phyloP scores from a whole-genome alignment of 2,113 vertebrate genomes.

The Eulemur rufifrons region DNA sequence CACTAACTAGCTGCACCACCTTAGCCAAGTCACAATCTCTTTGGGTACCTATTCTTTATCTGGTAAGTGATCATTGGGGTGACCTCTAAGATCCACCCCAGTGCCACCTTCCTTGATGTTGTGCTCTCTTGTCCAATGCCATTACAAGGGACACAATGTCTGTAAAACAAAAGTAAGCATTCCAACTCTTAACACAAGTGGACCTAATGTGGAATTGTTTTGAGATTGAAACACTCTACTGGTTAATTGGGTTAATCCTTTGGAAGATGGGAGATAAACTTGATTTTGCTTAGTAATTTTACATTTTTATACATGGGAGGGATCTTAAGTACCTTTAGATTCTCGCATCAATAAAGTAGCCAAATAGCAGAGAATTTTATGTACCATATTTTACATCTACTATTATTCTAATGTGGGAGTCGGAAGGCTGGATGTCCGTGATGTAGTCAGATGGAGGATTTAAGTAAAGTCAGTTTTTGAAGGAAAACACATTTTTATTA shows the following conservation, averaged over 20 bases:
- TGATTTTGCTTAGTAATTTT: conserved; percentile 2
- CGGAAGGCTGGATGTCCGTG: neutral
- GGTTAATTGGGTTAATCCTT: neutral
- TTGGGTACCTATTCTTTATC: neutral
- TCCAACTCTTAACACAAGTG: neutral
- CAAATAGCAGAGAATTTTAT: neutral
- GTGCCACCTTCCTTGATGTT: neutral
- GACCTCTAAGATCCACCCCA: neutral
- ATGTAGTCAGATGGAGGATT: neutral
- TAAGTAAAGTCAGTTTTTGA: neutral
- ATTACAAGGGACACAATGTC: neutral
- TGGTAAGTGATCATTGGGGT: neutral
- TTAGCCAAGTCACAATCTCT: neutral
- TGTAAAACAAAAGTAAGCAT: neutral
- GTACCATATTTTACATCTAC: neutral
- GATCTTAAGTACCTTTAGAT: neutral
- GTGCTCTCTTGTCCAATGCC: neutral
- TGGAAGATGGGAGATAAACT: neutral
- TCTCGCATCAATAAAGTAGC: neutral
- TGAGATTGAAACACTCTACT: neutral
- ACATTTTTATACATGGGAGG: neutral
- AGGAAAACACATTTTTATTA: neutral
- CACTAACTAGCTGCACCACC: neutral
- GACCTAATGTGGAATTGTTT: neutral
- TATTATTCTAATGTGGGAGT: neutral